Evolutionary conservation across 2,888 invertebrate genomes (phyloP).

Genomic region (Nemotelus nigrinus): DNA sequence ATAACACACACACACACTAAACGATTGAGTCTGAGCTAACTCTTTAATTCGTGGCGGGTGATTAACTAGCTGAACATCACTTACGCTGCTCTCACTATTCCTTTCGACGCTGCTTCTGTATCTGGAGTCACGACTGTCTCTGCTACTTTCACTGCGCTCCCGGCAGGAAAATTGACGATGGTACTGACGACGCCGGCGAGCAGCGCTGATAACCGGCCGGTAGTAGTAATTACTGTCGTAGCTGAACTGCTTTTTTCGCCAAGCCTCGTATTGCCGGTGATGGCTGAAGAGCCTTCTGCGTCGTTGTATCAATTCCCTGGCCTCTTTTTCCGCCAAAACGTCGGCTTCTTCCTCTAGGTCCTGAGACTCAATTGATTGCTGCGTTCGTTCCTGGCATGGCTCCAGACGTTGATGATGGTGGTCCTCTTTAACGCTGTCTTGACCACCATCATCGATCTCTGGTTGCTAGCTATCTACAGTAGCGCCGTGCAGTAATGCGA

Average conservation of each 20-base stretch:
- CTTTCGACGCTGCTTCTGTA: constrained; percentile 44
- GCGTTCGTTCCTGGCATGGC: constrained; percentile 42
- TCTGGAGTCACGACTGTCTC: constrained; percentile 61
- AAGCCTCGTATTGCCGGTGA: constrained; percentile 64
- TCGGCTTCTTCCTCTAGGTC: constrained; percentile 27
- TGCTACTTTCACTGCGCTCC: constrained; percentile 61
- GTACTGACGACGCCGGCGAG: constrained; percentile 61
- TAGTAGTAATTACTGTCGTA: constrained; percentile 62
- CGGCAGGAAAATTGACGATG: constrained; percentile 63
- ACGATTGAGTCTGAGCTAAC: too few relatives aligned
- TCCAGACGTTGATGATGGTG: constrained; percentile 54
- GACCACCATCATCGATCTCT: constrained; percentile 58
- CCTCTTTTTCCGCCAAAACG: constrained; percentile 55
- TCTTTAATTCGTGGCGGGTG: background rate
- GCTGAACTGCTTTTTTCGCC: constrained; percentile 64
- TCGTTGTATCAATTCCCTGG: constrained; percentile 61
- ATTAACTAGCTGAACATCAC: constrained; percentile 39
- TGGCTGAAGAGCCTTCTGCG: constrained; percentile 62
- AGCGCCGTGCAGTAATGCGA: constrained; percentile 87
- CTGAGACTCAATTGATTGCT: constrained; percentile 56
- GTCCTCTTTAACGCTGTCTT: constrained; percentile 36
- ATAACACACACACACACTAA: background rate
- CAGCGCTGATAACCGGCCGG: constrained; percentile 59
- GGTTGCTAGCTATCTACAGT: constrained; percentile 74
- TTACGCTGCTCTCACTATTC: constrained; percentile 53